A percentile compares a stretch with the other conserved stretches of the same genome.
Evolutionary conservation across 2,797 vertebrate genomes (phyloP).

Genomic region (Sebastes minor): DNA sequence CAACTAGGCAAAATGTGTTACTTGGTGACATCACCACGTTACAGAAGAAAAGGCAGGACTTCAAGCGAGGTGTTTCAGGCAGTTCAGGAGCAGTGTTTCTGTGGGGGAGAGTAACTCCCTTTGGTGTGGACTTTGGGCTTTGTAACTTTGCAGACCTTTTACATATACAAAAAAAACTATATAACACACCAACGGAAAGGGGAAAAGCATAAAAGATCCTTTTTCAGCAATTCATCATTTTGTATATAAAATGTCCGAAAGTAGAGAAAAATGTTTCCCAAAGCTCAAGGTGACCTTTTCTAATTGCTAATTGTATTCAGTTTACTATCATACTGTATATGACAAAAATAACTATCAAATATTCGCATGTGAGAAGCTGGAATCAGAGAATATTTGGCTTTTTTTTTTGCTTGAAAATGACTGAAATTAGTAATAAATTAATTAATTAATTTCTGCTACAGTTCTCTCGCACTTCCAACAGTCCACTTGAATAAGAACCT

Average conservation of each 20-base stretch:
- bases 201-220: too few relatives aligned
- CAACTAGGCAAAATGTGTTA: too few relatives aligned
- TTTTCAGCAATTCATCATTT: not conserved
- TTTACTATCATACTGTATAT: not conserved
- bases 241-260: not conserved
- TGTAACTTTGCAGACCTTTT: too few relatives aligned
- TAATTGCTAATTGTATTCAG: not conserved
- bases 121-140: too few relatives aligned
- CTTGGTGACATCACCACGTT: too few relatives aligned
- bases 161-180: too few relatives aligned
- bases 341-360: not conserved
- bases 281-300: not conserved
- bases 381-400: not conserved
- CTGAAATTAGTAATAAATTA: not conserved
- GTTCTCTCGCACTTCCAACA: not conserved
- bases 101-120: too few relatives aligned
- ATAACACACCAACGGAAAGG: too few relatives aligned
- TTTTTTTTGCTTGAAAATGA: not conserved
- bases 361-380: not conserved
- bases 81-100: too few relatives aligned
- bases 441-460: not conserved
- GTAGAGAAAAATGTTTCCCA: not conserved
- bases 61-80: rapidly evolving
- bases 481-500: not conserved
- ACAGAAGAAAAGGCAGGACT: too few relatives aligned